phyloP scores from a whole-genome alignment of 2,797 vertebrate species.

The Sparus aurata region DNA sequence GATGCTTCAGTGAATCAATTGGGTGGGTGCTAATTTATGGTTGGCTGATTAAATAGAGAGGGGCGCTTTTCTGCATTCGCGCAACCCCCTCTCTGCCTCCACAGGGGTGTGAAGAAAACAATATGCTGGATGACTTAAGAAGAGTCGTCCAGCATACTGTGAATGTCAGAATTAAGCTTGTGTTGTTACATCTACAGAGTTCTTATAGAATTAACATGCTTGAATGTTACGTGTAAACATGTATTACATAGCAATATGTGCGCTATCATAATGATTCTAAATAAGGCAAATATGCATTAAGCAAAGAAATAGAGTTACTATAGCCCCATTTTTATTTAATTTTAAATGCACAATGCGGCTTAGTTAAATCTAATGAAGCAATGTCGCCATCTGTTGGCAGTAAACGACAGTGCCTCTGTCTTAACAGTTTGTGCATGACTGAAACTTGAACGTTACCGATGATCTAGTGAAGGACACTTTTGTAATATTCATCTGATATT shows the following conservation, averaged over 20 bases:
- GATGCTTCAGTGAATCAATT: constrained; percentile 62
- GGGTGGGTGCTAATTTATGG: constrained; percentile 74
- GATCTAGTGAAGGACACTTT: neutral
- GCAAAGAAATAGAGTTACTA: neutral
- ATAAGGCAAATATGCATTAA: neutral
- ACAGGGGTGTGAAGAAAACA: constrained; percentile 25
- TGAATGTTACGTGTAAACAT: too few relatives aligned
- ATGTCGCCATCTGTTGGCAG: constrained; percentile 55
- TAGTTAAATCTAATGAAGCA: neutral
- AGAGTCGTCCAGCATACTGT: neutral
- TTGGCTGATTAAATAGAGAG: constrained; percentile 63
- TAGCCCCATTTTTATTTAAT: neutral
- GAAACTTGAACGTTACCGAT: neutral
- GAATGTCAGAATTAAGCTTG: neutral
- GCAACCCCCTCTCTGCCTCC: constrained; percentile 21
- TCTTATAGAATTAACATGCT: neutral
- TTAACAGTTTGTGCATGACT: neutral
- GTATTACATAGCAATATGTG: neutral
- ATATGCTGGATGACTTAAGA: constrained; percentile 18
- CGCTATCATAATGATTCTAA: neutral
- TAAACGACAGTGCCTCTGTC: neutral
- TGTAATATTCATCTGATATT: neutral
- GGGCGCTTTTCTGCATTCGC: constrained; percentile 25
- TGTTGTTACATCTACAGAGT: neutral
- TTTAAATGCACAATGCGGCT: neutral